Base-by-base conservation (phyloP, 1,140 invertebrate genomes). In the Asbolus verrucosus region DNA sequence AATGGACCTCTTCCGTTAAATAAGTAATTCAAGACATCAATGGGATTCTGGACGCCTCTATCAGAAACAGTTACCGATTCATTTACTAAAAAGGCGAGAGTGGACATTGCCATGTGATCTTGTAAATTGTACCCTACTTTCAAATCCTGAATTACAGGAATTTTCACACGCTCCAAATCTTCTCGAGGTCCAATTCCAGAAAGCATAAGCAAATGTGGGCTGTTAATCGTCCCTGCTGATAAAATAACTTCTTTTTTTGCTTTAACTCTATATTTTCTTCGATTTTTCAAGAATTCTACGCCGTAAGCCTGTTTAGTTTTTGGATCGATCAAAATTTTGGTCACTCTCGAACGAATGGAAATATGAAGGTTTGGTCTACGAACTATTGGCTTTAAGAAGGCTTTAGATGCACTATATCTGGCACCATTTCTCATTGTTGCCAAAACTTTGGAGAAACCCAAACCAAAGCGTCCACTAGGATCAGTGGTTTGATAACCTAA, bases 171-270 rank as follows among this genome's bases (percentile, higher is more conserved):
- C 2, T 83, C 80, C 13, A 97, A 80, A 75, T 96, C 89, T 46
- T 92, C 88, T 18, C 84, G 84, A 0, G 95, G 94, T 0, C 95
- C 95, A 2, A 97, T 87, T 0, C 96, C 97, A 0, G 94, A 96
- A 0, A 98, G 80, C 93, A 98, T 95, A 2, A 98, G 80, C 0
- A 98, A 75, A 75, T 98, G 96, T 0, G 96, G 92, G 0, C 94
- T 94, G 78, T 96, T 95, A 0, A 98, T 86, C 0, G 94, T 85
- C 0, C 97, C 97, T 0, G 89, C 94, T 3, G 92, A 93, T 6
- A 97, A 74, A 60, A 97, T 91, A 0, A 97, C 89, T 82, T 98
- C 96, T 77, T 92, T 94, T 8, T 82, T 87, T 0, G 92, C 92
- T 19, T 87, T 80, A 1, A 94, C 88, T n/a, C 88, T 85, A 70